These are phyloP conservation scores for Anableps anableps DNA, from an alignment of 2,797 vertebrate genomes.

Conservation along the genomic window DNA sequence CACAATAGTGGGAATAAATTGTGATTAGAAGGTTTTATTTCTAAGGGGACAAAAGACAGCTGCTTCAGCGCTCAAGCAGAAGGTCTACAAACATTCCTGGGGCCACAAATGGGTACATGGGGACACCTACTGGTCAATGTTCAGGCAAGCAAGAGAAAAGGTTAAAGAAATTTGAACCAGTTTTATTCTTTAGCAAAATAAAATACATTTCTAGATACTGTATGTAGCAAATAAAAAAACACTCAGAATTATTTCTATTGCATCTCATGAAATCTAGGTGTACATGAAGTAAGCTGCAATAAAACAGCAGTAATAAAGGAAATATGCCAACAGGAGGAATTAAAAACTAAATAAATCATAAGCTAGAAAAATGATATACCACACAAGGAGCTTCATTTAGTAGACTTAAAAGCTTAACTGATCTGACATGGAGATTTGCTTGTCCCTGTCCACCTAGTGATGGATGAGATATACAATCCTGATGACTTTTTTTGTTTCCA, in stretches of 20 bases:
- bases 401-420: background rate
- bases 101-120: constrained; percentile 43
- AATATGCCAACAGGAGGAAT: background rate
- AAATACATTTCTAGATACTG: background rate
- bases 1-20: constrained; percentile 22
- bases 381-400: background rate
- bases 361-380: background rate
- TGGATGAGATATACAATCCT: background rate
- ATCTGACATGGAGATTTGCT: background rate
- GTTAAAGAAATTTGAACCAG: background rate
- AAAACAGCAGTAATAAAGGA: background rate
- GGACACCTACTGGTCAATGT: constrained; percentile 69
- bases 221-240: background rate
- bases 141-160: background rate
- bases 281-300: background rate
- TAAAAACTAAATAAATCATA: constrained; percentile 8
- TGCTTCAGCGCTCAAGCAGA: background rate
- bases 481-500: background rate
- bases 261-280: background rate
- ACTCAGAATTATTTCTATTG: background rate
- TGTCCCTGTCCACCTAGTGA: background rate
- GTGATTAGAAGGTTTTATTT: constrained; percentile 38
- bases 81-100: background rate
- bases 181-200: background rate
- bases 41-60: constrained; percentile 12